Evolutionary conservation across 2,797 vertebrate genomes (phyloP).

Genomic region (Limosa lapponica): DNA sequence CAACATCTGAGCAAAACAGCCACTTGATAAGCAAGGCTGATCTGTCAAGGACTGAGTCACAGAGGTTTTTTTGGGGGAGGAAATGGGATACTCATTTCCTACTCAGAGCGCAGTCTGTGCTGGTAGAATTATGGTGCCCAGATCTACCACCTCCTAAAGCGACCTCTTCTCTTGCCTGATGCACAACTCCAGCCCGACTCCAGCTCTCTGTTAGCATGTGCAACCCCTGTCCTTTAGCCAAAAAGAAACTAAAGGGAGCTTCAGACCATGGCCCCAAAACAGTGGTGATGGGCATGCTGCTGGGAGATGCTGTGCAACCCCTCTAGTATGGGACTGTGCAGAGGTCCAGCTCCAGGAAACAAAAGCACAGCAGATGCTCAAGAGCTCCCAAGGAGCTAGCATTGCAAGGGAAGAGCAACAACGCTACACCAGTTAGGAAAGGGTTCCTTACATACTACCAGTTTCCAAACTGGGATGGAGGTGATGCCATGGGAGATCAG

Average conservation of each 20-base stretch:
- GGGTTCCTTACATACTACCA: not conserved
- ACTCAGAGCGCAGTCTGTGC: not conserved
- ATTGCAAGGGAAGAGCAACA: not conserved
- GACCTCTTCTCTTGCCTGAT: not conserved
- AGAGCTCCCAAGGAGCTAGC: not conserved
- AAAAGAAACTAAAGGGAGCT: not conserved
- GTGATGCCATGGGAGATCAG: not conserved
- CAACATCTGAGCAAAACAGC: not conserved
- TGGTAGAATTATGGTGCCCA: not conserved
- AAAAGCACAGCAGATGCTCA: not conserved
- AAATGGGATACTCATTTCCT: slow-evolving; percentile 39
- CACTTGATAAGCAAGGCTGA: not conserved
- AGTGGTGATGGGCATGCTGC: not conserved
- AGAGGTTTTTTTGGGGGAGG: not conserved
- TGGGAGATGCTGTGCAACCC: not conserved
- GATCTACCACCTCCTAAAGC: not conserved
- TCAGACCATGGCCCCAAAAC: not conserved
- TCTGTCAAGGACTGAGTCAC: slow-evolving; percentile 41
- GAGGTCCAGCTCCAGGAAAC: not conserved
- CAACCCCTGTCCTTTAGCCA: not conserved
- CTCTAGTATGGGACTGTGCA: not conserved
- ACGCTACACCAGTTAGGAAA: not conserved
- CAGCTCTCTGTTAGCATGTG: not conserved
- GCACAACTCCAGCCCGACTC: not conserved
- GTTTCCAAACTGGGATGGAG: not conserved